Base-by-base conservation (phyloP, 2,888 invertebrate species). In the Schizotus pectinicornis region DNA sequence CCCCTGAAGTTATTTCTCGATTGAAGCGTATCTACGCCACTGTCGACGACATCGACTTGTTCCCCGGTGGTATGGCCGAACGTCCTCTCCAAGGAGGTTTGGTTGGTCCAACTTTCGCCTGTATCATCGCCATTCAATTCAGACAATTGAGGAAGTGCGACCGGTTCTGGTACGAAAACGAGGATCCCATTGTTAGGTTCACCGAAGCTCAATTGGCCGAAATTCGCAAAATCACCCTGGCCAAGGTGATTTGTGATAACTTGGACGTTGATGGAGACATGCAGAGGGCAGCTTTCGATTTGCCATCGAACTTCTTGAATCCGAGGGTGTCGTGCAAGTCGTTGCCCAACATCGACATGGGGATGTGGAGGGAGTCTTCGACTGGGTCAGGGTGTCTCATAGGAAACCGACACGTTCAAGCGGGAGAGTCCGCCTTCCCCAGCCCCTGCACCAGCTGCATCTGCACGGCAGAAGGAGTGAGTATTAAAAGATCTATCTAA, bases 31-130 rank as follows among this genome's bases (percentile, higher is more conserved):
- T 93, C 61, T 94, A 94, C 77, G 86, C 90, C 0, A 90, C 91
- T 1, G 96, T 97, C 0, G 96, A 98, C 72, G 98, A 98, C 77
- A 94, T 98, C 54, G 95, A 98, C 79, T 83, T 98, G 1, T 98
- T 98, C 86, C 94, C 96, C 0, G 98, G 97, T 13, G 93, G 95
- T 1, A 90, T 98, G 89, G 92, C 94, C 68, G 92, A 94, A 77
- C 83, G 91, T 43, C 92, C 93, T 0, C 82, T 95, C 5, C 92
- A 92, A 72, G 97, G 97, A 5, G 96, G 94, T 5, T 81, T 95
- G 0, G 92, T 98, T 0, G 98, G 98, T 2, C 97, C 97, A 0
- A 97, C 97, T 0, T 91, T 98, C 74, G 95, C 95, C 8, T 91
- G 94, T 75, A 91, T 98, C 70, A 94, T 98, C 68, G 97, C 94